phyloP scores from a whole-genome alignment of 1,140 invertebrate species.

The Calephelis nemesis region DNA sequence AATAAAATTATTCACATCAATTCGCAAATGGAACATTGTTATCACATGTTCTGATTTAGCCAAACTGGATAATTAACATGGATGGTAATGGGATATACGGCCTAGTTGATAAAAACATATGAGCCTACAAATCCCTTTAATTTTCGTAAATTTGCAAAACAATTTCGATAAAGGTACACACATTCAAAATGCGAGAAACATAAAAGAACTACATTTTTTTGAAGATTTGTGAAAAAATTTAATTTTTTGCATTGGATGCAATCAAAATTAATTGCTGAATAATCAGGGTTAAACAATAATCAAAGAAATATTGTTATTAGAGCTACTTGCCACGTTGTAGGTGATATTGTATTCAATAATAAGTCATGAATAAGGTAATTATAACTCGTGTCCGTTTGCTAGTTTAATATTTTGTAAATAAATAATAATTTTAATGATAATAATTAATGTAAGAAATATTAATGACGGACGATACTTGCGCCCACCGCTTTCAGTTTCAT shows the following conservation, averaged over 20 bases:
- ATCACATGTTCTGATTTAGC: too few species aligned
- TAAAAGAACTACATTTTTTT: too few species aligned
- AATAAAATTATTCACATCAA: too few species aligned
- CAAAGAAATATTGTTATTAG: background rate
- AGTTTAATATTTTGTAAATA: slow-evolving; percentile 17
- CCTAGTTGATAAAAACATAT: too few species aligned
- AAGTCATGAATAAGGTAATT: background rate
- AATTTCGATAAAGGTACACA: too few species aligned
- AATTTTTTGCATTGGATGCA: background rate
- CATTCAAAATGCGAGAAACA: too few species aligned
- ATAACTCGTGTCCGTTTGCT: background rate
- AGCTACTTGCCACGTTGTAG: background rate
- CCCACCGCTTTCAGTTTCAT: slow-evolving; percentile 3
- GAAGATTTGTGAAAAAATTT: too few species aligned
- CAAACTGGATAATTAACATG: too few species aligned
- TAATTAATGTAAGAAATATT: background rate
- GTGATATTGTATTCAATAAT: background rate
- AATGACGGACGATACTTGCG: slow-evolving; percentile 11
- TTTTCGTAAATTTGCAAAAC: too few species aligned
- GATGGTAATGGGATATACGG: too few species aligned
- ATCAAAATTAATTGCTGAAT: background rate
- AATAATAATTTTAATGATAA: slow-evolving; percentile 19
- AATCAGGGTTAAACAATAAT: background rate
- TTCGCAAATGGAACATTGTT: too few species aligned
- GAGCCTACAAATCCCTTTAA: too few species aligned